phyloP scores from a whole-genome alignment of 2,888 invertebrate genomes.

The Trichogramma evanescens region DNA sequence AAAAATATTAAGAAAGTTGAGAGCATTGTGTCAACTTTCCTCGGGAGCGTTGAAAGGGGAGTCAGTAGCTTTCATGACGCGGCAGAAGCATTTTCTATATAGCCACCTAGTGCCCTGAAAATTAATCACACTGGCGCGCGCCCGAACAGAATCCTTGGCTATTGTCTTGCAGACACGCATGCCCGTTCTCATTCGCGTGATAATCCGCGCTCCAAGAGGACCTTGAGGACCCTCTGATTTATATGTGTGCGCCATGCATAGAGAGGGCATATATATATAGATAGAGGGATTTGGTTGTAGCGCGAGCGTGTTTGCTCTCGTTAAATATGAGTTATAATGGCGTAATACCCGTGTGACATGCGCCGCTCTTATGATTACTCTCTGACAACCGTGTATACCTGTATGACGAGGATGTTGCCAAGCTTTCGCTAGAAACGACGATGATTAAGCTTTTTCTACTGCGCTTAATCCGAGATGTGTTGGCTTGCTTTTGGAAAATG shows the following conservation, averaged over 20 bases:
- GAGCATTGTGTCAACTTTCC: no score
- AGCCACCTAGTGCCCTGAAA: neutral
- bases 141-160: neutral
- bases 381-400: no score
- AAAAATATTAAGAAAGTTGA: no score
- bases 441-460: no score
- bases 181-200: constrained; percentile 1
- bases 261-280: neutral
- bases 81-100: no score
- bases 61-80: no score
- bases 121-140: constrained; percentile 18
- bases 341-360: neutral
- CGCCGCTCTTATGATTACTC: no score
- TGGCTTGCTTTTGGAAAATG: no score
- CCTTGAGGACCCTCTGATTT: constrained; percentile 16
- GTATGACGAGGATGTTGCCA: no score
- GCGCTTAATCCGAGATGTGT: no score
- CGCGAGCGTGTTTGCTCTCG: constrained; percentile 6
- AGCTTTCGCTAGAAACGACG: no score
- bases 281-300: neutral
- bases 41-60: no score
- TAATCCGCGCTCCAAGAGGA: constrained; percentile 9
- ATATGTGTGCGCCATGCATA: constrained; percentile 4
- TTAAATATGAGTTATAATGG: constrained; percentile 16
- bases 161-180: neutral